These are phyloP conservation scores for Microtus obscurus DNA, from an alignment of 2,797 vertebrate species.

Conservation along the genomic window DNA sequence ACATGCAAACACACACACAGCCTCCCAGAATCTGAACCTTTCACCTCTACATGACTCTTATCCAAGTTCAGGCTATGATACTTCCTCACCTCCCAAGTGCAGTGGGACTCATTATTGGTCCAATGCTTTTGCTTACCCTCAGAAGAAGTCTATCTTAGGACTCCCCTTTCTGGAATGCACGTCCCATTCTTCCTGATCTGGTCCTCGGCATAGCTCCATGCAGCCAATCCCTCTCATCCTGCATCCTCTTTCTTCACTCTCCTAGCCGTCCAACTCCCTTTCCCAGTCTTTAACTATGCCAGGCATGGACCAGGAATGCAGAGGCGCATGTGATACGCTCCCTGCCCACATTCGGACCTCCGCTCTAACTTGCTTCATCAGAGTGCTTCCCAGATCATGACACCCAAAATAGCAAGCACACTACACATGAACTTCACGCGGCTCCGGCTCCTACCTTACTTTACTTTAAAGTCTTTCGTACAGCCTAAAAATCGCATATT, in stretches of 20 bases:
- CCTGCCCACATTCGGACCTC: background rate
- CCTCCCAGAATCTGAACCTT: background rate
- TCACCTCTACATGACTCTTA: background rate
- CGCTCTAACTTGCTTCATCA: background rate
- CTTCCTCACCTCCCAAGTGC: background rate
- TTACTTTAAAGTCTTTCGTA: slow-evolving; percentile 48
- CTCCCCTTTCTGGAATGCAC: background rate
- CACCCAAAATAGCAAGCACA: background rate
- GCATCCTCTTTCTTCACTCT: background rate
- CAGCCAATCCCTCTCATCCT: background rate
- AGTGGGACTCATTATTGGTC: background rate
- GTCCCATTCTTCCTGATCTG: background rate
- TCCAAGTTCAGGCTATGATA: background rate
- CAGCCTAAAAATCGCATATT: background rate
- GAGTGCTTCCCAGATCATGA: background rate
- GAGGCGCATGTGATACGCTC: background rate
- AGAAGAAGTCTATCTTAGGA: background rate
- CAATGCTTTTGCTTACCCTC: background rate
- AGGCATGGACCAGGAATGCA: background rate
- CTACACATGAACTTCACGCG: background rate
- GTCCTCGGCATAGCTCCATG: background rate
- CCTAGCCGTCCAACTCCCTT: background rate
- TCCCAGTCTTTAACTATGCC: background rate
- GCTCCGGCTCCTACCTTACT: background rate
- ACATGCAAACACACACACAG: background rate